These are phyloP conservation scores for Caenorhabditis sp. DNA, from an alignment of 2,888 invertebrate genomes.

Conservation along the genomic window DNA sequence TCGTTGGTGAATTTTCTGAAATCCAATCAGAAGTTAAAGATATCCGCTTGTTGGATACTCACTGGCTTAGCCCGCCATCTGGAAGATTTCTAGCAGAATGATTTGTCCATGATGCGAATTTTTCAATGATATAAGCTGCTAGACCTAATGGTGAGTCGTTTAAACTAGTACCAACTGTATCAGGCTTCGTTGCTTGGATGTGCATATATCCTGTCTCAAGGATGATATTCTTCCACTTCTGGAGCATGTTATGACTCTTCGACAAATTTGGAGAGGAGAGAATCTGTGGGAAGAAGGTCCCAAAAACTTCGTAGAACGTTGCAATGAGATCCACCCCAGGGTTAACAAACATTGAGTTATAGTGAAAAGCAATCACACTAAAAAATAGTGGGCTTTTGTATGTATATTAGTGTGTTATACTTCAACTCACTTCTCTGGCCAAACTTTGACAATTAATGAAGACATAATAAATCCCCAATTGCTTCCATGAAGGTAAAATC, in stretches of 20 bases:
- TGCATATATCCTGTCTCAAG: slow-evolving; percentile 77
- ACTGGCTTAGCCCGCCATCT: slow-evolving; percentile 78
- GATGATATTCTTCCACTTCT: slow-evolving; percentile 62
- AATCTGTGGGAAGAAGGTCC: slow-evolving; percentile 6
- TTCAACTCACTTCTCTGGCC: slow-evolving; percentile 75
- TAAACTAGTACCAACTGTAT: slow-evolving; percentile 81
- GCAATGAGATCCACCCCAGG: slow-evolving; percentile 33
- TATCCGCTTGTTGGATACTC: too few species aligned
- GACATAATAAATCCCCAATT: slow-evolving; percentile 83
- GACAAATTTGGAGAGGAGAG: slow-evolving; percentile 34
- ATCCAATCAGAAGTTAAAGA: too few species aligned
- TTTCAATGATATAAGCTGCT: slow-evolving; percentile 88
- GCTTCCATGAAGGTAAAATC: slow-evolving; percentile 79
- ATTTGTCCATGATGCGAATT: slow-evolving; percentile 82
- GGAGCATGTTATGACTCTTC: slow-evolving; percentile 44
- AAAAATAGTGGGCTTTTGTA: slow-evolving; percentile 14
- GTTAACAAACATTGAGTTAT: slow-evolving; percentile 76
- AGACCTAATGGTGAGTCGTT: slow-evolving; percentile 84
- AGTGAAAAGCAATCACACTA: slow-evolving; percentile 77
- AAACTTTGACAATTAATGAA: slow-evolving; percentile 77
- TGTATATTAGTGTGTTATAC: not conserved
- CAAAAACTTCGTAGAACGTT: slow-evolving; percentile 36
- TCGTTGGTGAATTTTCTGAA: slow-evolving; percentile 78
- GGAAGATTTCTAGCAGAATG: slow-evolving; percentile 72
- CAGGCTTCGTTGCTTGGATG: slow-evolving; percentile 86